Percentiles rank a stretch among this genome's conserved stretches.
These are phyloP conservation scores for Drosophila meridionalis DNA, from an alignment of 2,888 invertebrate species.

Conservation along the genomic window DNA sequence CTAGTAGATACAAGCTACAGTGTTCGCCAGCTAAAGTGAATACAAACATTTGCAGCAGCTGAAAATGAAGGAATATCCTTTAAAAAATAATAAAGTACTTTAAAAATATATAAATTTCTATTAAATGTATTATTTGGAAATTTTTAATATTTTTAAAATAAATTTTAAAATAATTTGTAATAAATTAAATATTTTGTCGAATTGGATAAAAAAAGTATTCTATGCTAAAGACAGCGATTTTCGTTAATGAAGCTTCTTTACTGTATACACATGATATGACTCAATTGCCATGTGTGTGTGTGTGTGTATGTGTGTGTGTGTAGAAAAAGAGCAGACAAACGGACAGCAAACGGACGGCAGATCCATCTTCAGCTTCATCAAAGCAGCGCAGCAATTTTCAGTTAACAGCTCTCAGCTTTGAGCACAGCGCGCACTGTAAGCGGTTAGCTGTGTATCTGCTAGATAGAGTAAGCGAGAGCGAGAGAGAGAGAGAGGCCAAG, in stretches of 20 bases:
- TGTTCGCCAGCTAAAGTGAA: background rate
- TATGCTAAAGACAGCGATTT: background rate
- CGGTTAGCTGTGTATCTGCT: slow-evolving; percentile 52
- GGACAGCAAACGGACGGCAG: slow-evolving; percentile 54
- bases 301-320: slow-evolving; percentile 20
- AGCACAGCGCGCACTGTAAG: slow-evolving; percentile 28
- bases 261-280: slow-evolving; percentile 45
- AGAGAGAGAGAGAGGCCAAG: slow-evolving; percentile 9
- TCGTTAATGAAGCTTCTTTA: background rate
- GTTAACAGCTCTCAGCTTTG: slow-evolving; percentile 60
- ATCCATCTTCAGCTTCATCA: slow-evolving; percentile 72
- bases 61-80: background rate
- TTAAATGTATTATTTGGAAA: background rate
- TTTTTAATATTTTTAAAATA: background rate
- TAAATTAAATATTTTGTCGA: background rate
- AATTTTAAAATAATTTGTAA: background rate
- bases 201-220: background rate
- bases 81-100: background rate
- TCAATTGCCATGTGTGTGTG: slow-evolving; percentile 46
- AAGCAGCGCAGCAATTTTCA: slow-evolving; percentile 67
- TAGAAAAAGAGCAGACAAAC: slow-evolving; percentile 36
- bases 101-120: background rate
- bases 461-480: slow-evolving; percentile 5
- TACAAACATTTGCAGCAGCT: background rate
- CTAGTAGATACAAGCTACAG: slow-evolving; percentile 20